Base-by-base conservation (phyloP, 2,888 invertebrate species). In the Conops quadrifasciatus region DNA sequence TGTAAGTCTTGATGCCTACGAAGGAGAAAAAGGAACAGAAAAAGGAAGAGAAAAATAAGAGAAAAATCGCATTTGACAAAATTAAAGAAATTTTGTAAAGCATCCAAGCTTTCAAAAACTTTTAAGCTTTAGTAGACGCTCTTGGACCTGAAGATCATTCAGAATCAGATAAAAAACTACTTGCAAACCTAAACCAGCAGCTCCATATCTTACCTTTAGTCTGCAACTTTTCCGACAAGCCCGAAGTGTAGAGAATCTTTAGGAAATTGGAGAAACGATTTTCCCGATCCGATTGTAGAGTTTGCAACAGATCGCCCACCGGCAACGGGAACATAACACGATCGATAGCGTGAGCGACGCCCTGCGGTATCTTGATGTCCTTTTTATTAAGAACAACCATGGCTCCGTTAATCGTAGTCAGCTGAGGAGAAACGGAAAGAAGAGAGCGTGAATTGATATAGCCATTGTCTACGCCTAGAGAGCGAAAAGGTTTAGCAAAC, bases 241-340 rank as follows among this genome's bases (percentile, higher is more conserved):
- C 94, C n/a, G 94, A 92, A 13, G 90, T 89, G 78, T 91, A 92
- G 2, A 95, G 83, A 1, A 94, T 91, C 81, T 92, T 91, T 51
- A 94, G 86, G 87, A 94, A 93, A 67, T 89, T 92, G 24, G 92
- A 91, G 86, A 94, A 95, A 76, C 94, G 87, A 75, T 92, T 87
- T 82, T 94, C 94, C 59, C 94, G 87, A 85, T 95, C 95, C 0
- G 94, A 93, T 81, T 94, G 94, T 67, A 95, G 86, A 0, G 95
- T 95, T 84, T 94, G 94, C 51, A 94, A 89, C 67, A 95, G 86
- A 85, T 95, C 94, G 1, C 95, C 95, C 0, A 95, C 94, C 0
- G 95, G 95, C 73, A 95, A 87, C 0, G 95, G 95, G 88, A 95
- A 95, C 94, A 95, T 94, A 3, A 94, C 94, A 28, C 94, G 87